These are phyloP conservation scores for Catocala nupta DNA, from an alignment of 2,888 invertebrate genomes.

Conservation along the genomic window DNA sequence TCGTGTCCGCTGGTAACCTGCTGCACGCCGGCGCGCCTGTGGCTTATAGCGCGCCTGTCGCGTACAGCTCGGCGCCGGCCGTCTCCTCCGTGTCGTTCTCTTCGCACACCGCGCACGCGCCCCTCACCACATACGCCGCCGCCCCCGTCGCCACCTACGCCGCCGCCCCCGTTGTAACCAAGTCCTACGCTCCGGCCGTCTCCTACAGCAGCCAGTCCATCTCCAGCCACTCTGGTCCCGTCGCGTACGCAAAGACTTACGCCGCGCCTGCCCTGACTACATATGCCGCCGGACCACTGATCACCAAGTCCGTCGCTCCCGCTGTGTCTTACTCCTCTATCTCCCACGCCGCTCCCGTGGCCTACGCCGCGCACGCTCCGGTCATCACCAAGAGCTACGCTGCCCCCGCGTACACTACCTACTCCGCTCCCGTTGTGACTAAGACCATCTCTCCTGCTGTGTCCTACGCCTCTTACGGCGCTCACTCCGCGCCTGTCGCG, in stretches of 20 bases:
- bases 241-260: constrained; percentile 57
- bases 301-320: constrained; percentile 47
- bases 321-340: constrained; percentile 43
- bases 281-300: constrained; percentile 57
- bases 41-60: constrained; percentile 75
- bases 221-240: constrained; percentile 69
- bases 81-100: constrained; percentile 58
- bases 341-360: constrained; percentile 44
- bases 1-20: constrained; percentile 88
- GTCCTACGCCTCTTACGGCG: constrained; percentile 68
- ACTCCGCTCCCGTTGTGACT: constrained; percentile 68
- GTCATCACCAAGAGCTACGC: constrained; percentile 41
- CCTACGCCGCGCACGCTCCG: constrained; percentile 24
- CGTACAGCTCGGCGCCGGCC: constrained; percentile 72
- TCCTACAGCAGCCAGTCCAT: constrained; percentile 53
- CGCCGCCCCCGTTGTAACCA: constrained; percentile 66
- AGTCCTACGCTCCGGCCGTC: constrained; percentile 66
- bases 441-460: constrained; percentile 65
- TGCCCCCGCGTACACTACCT: constrained; percentile 67
- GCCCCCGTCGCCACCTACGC: constrained; percentile 64
- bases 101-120: constrained; percentile 50
- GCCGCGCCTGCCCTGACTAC: constrained; percentile 60
- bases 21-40: constrained; percentile 70
- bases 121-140: constrained; percentile 49
- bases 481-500: constrained; percentile 57